These are phyloP conservation scores for Typhlomys cinereus DNA, from an alignment of 2,113 vertebrate species.

Conservation along the genomic window DNA sequence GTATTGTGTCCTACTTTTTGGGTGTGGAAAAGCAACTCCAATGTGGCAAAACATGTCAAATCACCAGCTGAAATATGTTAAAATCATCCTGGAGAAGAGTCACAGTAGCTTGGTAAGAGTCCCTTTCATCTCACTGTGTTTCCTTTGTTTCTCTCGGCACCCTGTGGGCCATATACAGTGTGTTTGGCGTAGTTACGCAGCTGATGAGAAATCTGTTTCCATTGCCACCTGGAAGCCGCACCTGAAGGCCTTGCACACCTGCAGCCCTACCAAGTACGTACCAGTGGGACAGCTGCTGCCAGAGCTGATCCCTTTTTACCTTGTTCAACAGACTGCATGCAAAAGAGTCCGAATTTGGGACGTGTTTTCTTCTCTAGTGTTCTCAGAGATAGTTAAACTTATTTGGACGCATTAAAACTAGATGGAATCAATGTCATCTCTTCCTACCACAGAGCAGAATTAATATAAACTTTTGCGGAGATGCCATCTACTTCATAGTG, in stretches of 20 bases:
- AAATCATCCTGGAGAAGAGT: constrained; percentile 80
- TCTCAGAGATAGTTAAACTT: constrained; percentile 67
- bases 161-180: constrained; percentile 93
- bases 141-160: constrained; percentile 84
- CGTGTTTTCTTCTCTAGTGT: constrained; percentile 74
- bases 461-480: not conserved
- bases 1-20: constrained; percentile 80
- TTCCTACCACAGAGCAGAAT: constrained; percentile 32
- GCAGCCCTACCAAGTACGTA: constrained; percentile 99
- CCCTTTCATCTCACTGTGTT: constrained; percentile 86
- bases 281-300: constrained; percentile 89
- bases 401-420: constrained; percentile 60
- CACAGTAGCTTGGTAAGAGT: constrained; percentile 89
- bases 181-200: constrained; percentile 99
- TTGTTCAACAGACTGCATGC: constrained; percentile 56
- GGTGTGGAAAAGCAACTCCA: constrained; percentile 90
- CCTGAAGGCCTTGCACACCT: constrained; percentile 99
- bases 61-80: constrained; percentile 89
- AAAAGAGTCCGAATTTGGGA: constrained; percentile 64
- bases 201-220: constrained; percentile 99
- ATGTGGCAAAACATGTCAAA: constrained; percentile 86
- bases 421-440: constrained; percentile 27
- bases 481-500: not conserved
- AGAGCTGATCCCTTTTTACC: constrained; percentile 82
- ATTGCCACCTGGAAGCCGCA: constrained; percentile 99